Evolutionary conservation across 2,797 vertebrate genomes (phyloP).

Genomic region (Hylomyscus alleni): DNA sequence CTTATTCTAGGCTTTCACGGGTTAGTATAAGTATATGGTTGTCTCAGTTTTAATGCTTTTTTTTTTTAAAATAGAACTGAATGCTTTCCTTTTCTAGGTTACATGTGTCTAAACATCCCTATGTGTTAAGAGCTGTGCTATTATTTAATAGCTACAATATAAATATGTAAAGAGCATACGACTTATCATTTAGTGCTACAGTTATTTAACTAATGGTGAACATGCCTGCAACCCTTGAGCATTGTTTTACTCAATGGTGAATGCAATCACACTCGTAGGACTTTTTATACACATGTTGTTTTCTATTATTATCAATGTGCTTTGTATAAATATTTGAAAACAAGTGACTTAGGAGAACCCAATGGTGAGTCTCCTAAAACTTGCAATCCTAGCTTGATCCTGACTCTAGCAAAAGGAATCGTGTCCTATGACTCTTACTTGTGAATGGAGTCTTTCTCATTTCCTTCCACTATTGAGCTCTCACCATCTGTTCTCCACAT

Average conservation of each 20-base stretch:
- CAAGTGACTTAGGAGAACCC: neutral
- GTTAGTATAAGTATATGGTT: neutral
- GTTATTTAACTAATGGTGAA: conserved; percentile 60
- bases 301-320: conserved; percentile 19
- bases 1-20: neutral
- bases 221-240: neutral
- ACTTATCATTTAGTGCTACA: conserved; percentile 42
- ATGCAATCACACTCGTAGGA: conserved; percentile 3
- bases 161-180: neutral
- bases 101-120: neutral
- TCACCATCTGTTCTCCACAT: neutral
- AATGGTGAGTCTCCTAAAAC: conserved; percentile 4
- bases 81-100: neutral
- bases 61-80: neutral
- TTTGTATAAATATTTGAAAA: conserved; percentile 65
- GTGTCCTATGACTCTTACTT: neutral
- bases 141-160: conserved; percentile 39
- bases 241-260: conserved; percentile 37
- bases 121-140: neutral
- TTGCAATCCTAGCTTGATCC: neutral
- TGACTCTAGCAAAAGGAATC: neutral
- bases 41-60: neutral
- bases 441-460: neutral
- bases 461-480: conserved; percentile 16
- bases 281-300: conserved; percentile 46